phyloP scores from a whole-genome alignment of 2,888 invertebrate species.

The Andrena bicolor region DNA sequence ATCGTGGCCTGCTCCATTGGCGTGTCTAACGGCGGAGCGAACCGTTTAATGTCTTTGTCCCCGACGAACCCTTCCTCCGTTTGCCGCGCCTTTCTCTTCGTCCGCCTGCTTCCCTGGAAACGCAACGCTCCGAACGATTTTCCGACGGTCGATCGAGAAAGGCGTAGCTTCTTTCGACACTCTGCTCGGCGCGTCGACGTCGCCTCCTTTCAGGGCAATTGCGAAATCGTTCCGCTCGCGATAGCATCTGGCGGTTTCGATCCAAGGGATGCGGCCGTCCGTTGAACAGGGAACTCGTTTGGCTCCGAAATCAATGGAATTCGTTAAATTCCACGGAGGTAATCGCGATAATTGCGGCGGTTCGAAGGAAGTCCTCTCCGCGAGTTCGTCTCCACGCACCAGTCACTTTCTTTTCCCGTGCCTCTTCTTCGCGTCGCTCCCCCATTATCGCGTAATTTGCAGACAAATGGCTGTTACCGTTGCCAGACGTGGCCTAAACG shows the following conservation, averaged over 20 bases:
- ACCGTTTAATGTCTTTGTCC: conserved; percentile 63
- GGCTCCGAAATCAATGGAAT: not conserved
- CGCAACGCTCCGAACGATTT: conserved; percentile 39
- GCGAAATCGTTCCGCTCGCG: conserved; percentile 18
- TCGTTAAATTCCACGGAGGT: not conserved
- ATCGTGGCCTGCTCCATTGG: conserved; percentile 38
- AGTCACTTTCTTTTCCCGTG: conserved; percentile 52
- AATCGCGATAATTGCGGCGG: conserved; percentile 21
- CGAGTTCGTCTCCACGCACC: not conserved
- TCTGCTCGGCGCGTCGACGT: conserved; percentile 15
- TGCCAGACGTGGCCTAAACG: conserved; percentile 58
- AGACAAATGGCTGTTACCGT: conserved; percentile 64
- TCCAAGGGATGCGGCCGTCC: not conserved
- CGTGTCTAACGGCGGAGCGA: conserved; percentile 53
- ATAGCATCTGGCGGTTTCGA: not conserved
- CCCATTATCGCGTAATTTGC: conserved; percentile 58
- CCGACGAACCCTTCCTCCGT: conserved; percentile 51
- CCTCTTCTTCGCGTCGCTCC: conserved; percentile 24
- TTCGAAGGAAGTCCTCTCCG: conserved; percentile 15
- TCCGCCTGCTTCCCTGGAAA: conserved; percentile 40
- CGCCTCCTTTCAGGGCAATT: conserved; percentile 24
- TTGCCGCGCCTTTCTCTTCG: conserved; percentile 51
- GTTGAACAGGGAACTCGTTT: not conserved
- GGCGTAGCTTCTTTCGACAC: conserved; percentile 48
- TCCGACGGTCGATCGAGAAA: conserved; percentile 43